Percentiles rank a stretch among this genome's conserved stretches.
phyloP scores from a whole-genome alignment of 2,113 vertebrate genomes.

The Verasper variegatus region DNA sequence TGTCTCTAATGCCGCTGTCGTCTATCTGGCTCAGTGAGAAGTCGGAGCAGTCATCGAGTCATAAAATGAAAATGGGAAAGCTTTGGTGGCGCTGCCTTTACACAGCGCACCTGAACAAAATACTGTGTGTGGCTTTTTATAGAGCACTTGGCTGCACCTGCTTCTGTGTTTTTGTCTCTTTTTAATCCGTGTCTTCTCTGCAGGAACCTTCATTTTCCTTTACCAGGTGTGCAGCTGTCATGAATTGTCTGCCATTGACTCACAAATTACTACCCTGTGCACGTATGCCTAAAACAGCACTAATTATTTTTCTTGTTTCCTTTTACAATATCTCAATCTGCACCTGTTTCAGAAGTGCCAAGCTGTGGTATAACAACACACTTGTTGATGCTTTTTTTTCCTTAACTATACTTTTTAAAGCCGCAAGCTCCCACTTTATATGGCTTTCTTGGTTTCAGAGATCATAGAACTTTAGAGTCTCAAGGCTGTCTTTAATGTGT shows the following conservation, averaged over 20 bases:
- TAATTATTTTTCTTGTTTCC: neutral
- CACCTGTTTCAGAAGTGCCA: slow-evolving; percentile 13
- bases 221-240: slow-evolving; percentile 4
- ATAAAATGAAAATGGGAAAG: slow-evolving; percentile 4
- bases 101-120: too few relatives aligned
- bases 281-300: slow-evolving; percentile 16
- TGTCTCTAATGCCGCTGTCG: too few relatives aligned
- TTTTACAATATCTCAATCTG: slow-evolving; percentile 12
- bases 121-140: neutral
- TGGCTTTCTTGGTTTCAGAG: slow-evolving; percentile 31
- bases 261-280: slow-evolving; percentile 3
- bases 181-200: neutral
- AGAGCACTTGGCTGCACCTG: slow-evolving; percentile 7
- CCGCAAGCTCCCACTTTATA: slow-evolving; percentile 7
- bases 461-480: slow-evolving; percentile 35
- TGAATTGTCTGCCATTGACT: slow-evolving; percentile 6
- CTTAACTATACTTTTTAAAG: slow-evolving; percentile 18
- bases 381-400: slow-evolving; percentile 8
- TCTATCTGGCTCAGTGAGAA: neutral
- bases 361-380: slow-evolving; percentile 7
- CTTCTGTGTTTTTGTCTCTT: neutral
- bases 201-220: neutral
- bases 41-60: neutral
- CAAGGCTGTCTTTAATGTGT: slow-evolving; percentile 52
- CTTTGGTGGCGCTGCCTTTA: neutral